These are phyloP conservation scores for Mycogona germanica DNA, from an alignment of 2,888 invertebrate genomes.

Conservation along the genomic window DNA sequence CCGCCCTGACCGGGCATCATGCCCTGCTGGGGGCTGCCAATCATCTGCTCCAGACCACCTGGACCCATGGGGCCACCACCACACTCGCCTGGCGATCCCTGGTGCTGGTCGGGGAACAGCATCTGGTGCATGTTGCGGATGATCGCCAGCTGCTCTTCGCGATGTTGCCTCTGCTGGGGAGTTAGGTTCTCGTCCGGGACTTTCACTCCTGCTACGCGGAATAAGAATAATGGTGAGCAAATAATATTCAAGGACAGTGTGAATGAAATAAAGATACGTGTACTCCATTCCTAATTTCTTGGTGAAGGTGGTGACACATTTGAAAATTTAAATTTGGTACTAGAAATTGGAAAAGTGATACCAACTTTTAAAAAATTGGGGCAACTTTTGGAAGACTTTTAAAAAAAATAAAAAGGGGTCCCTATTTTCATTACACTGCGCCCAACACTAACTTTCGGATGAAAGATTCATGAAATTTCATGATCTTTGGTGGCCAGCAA, in stretches of 20 bases:
- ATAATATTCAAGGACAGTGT: neutral
- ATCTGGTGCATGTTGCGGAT: constrained; percentile 85
- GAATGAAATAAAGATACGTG: neutral
- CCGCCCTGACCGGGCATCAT: constrained; percentile 22
- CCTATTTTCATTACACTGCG: no score
- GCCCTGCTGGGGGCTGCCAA: constrained; percentile 5
- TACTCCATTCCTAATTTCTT: no score
- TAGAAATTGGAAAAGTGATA: no score
- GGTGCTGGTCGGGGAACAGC: constrained; percentile 60
- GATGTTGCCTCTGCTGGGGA: constrained; percentile 85
- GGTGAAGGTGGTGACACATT: constrained; percentile 9
- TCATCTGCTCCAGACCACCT: constrained; percentile 12
- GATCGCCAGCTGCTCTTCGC: constrained; percentile 85
- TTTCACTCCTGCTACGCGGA: constrained; percentile 52
- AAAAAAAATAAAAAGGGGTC: no score
- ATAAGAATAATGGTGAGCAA: neutral
- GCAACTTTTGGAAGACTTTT: no score
- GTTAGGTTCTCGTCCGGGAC: constrained; percentile 93
- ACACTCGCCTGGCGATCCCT: constrained; percentile 12
- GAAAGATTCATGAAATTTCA: no score
- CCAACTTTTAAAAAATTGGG: no score
- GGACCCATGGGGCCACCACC: constrained; percentile 8
- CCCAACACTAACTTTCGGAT: no score
- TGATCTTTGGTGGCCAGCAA: no score
- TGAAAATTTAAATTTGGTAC: no score